Conservation (phyloP, 2,113 vertebrate species). For the Beaufortia kweichowensis region DNA sequence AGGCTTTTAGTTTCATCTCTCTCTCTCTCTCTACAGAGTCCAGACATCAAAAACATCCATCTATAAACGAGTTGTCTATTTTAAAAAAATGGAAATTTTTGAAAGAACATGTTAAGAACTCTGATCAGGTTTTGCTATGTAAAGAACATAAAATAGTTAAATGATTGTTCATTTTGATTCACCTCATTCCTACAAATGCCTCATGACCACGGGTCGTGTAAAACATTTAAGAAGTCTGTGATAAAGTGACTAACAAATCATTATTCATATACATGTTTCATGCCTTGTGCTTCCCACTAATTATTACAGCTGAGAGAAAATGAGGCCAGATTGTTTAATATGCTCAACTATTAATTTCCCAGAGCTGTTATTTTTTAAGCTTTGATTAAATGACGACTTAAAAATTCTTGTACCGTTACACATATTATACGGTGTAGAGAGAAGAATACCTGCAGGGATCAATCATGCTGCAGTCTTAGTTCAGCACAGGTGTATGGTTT, state of each 20-base stretch:
- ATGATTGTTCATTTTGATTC: constrained; percentile 6
- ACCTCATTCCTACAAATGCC: background rate
- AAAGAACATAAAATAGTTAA: too few relatives aligned
- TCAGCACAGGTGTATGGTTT: too few relatives aligned
- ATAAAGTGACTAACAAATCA: constrained; percentile 9
- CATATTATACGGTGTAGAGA: too few relatives aligned
- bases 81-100: too few relatives aligned
- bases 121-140: background rate
- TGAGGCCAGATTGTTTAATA: background rate
- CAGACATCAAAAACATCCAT: too few relatives aligned
- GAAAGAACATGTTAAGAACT: too few relatives aligned
- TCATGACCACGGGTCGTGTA: background rate
- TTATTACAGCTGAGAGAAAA: constrained; percentile 19
- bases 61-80: too few relatives aligned
- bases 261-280: constrained; percentile 5
- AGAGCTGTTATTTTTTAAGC: constrained; percentile 12
- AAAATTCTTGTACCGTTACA: background rate
- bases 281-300: background rate
- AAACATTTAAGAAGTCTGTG: constrained; percentile 10
- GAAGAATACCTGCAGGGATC: too few relatives aligned
- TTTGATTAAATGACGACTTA: constrained; percentile 1
- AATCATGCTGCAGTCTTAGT: too few relatives aligned
- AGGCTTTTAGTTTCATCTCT: background rate
- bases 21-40: too few relatives aligned
- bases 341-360: background rate